Evolutionary conservation across 2,888 invertebrate genomes (phyloP), one percentile per base, ranked within the genome.

Genomic region (Meteorus colon): DNA sequence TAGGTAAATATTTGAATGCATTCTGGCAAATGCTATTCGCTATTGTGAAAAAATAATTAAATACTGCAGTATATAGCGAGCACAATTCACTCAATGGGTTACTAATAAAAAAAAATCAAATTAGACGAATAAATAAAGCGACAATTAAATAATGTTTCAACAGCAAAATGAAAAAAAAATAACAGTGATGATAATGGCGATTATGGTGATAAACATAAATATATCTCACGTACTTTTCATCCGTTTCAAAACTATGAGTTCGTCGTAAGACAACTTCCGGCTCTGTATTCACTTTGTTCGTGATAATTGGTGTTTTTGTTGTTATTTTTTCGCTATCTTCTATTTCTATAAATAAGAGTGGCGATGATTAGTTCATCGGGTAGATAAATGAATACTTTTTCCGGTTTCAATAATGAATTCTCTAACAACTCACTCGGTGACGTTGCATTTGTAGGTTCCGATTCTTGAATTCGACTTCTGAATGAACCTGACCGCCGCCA

Each of bases 221-320:
- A 51, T 24, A 29, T 29, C 51, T 72, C 78, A 94, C 95, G 93
- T 91, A 96, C 96, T 95, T 95, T 91, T 95, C 95, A 89, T 96
- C 96, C 86, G 95, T 95, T 90, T 96, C 96, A 89, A 96, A 96
- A 91, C 96, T 96, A 89, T 96, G 95, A 65, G 96, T 95, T 89
- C 96, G 92, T 89, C 96, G 92, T 78, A 96, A 91, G 81, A 94
- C 92, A 79, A 94, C 93, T 88, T 95, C 95, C 80, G 92, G 90
- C 80, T 92, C 92, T 78, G 90, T 89, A 73, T 88, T 88, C 81
- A 84, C 80, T 89, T 91, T 86, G 83, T 86, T 88, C 82, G 91
- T 83, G 82, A 88, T 83, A 73, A 87, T 86, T 76, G 90, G 86
- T 74, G 89, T 84, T 80, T 86, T 89, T 51, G 84, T 82, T 63